Conservation (phyloP, 1,140 invertebrate species). For the Macrocentrus cingulum region DNA sequence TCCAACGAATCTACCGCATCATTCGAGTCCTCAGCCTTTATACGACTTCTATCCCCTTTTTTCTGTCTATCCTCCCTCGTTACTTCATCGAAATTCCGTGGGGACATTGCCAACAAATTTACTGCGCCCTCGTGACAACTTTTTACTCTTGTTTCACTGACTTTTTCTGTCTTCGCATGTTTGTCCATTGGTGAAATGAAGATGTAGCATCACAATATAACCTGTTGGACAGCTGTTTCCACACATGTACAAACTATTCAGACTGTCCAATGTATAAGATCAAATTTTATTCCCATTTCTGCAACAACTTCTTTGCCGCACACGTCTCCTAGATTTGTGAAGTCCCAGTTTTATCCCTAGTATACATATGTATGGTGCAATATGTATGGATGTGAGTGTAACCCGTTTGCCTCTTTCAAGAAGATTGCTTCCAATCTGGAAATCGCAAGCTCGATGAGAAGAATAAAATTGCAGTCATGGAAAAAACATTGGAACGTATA, state of each 20-base stretch:
- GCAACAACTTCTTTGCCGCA: neutral
- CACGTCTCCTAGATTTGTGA: neutral
- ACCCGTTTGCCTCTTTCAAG: too few relatives aligned
- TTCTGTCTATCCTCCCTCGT: neutral
- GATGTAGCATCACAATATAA: too few relatives aligned
- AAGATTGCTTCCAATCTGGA: too few relatives aligned
- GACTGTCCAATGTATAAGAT: too few relatives aligned
- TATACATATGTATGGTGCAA: too few relatives aligned
- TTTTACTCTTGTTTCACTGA: neutral
- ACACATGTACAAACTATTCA: too few relatives aligned
- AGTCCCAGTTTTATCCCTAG: too few relatives aligned
- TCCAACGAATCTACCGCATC: neutral
- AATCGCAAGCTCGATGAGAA: neutral
- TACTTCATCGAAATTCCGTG: neutral
- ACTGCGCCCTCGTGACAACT: neutral
- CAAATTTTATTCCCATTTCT: too few relatives aligned
- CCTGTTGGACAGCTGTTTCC: too few relatives aligned
- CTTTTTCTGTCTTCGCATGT: too few relatives aligned
- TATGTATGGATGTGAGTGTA: too few relatives aligned
- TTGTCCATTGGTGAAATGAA: too few relatives aligned
- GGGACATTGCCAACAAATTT: neutral
- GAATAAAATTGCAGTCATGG: constrained; percentile 1
- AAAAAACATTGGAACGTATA: neutral
- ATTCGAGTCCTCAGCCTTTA: neutral
- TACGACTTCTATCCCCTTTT: neutral